These are phyloP conservation scores for Nannospalax galili DNA, from an alignment of 2,113 vertebrate genomes.

Conservation along the genomic window DNA sequence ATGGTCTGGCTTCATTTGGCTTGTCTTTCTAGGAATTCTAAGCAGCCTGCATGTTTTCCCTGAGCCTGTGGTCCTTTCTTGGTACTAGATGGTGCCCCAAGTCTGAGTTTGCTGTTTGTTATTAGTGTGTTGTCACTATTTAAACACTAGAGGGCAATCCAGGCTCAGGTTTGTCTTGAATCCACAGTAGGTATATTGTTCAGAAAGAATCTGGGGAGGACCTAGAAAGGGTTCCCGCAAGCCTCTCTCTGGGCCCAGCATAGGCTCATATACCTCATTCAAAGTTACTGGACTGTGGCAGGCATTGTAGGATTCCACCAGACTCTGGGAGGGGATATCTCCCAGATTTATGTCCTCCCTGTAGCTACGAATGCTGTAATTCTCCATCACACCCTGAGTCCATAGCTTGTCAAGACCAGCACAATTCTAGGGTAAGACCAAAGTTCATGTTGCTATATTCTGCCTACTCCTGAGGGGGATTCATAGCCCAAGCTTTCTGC, in stretches of 20 bases:
- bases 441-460: neutral
- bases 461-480: neutral
- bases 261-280: neutral
- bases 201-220: neutral
- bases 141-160: constrained; percentile 20
- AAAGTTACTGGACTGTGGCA: neutral
- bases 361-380: neutral
- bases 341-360: neutral
- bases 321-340: neutral
- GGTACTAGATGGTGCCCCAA: neutral
- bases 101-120: neutral
- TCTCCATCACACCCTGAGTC: neutral
- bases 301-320: neutral
- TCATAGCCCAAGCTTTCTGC: neutral
- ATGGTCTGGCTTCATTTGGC: neutral
- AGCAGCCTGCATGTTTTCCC: neutral
- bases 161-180: neutral
- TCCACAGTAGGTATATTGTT: neutral
- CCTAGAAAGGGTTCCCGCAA: neutral
- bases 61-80: neutral
- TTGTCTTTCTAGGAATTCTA: neutral
- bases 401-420: neutral
- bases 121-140: neutral
- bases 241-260: neutral
- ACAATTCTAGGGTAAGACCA: neutral